Base-by-base conservation (phyloP, 2,888 invertebrate genomes). In the Cataglyphis livida region DNA sequence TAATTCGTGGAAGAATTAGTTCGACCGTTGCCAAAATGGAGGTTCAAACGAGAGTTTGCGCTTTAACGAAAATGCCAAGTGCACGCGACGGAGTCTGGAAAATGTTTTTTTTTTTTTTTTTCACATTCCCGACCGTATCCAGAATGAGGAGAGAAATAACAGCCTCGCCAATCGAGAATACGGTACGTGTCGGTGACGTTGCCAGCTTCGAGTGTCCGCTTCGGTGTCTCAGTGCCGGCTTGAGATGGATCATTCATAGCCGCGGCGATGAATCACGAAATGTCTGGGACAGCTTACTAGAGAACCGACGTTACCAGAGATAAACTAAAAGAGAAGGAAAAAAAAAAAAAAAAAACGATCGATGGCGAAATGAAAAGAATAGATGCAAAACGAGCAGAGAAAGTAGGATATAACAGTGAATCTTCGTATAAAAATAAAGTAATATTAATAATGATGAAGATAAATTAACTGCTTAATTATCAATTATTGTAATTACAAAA, bases 201-300 rank as follows among this genome's bases (percentile, higher is more conserved):
- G 79, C 57, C 70, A 51, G 70, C 57, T 81, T 70, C 51, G 51
- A 84, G 87, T 85, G 85, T 86, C 84, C 84, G 84, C 85, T 83
- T 84, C 84, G 79, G 78, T n/a, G 51, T 85, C 85, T 68, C 54
- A 15, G 62, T 57, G 28, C 44, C 32, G 64, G 25, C 48, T 48
- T 38, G 93, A 94, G 94, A 94, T 94, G 94, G 94, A 94, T 94
- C 94, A 94, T 94, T 94, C 94, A 93, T 94, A 94, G 94, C 92
- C 92, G 92, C 92, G 85, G 93, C 94, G 92, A 94, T 94, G 94
- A 94, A 94, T 94, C 94, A 94, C 93, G 94, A 88, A 91, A 92
- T 92, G 90, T 91, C 91, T 91, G 89, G 92, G 88, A 89, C 90
- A 90, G 91, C 91, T 84, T 84, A 89, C 87, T 89, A 89, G 85